Evolutionary conservation across 2,888 invertebrate species (phyloP).

Genomic region (Lapara coniferarum): DNA sequence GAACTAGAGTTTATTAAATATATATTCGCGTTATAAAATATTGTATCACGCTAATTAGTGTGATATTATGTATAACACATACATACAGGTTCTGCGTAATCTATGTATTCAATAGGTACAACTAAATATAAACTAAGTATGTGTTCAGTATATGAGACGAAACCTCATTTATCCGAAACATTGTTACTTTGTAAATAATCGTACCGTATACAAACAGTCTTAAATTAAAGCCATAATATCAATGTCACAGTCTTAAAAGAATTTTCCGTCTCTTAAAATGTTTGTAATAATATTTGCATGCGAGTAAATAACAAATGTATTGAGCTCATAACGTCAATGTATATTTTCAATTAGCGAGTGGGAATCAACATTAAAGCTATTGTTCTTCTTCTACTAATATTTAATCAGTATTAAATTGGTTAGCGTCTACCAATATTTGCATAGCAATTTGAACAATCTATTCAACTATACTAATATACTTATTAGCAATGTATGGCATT

Average conservation of each 20-base stretch:
- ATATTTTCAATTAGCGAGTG: slow-evolving; percentile 21
- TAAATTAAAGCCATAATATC: neutral
- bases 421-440: slow-evolving; percentile 47
- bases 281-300: slow-evolving; percentile 13
- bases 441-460: slow-evolving; percentile 55
- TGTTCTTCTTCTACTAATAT: slow-evolving; percentile 18
- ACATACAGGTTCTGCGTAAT: too few relatives aligned
- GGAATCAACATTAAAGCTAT: slow-evolving; percentile 26
- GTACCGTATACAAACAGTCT: slow-evolving; percentile 5
- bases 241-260: slow-evolving; percentile 7
- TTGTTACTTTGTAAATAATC: neutral
- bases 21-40: neutral
- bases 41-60: neutral
- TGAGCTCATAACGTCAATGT: slow-evolving; percentile 12
- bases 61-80: neutral
- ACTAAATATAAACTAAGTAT: neutral
- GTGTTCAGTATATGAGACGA: neutral
- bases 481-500: neutral
- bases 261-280: slow-evolving; percentile 6
- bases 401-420: slow-evolving; percentile 40
- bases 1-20: neutral
- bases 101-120: neutral
- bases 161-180: neutral
- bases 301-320: neutral
- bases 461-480: neutral